Base-by-base conservation (phyloP, 2,113 vertebrate species). In the Charina bottae region DNA sequence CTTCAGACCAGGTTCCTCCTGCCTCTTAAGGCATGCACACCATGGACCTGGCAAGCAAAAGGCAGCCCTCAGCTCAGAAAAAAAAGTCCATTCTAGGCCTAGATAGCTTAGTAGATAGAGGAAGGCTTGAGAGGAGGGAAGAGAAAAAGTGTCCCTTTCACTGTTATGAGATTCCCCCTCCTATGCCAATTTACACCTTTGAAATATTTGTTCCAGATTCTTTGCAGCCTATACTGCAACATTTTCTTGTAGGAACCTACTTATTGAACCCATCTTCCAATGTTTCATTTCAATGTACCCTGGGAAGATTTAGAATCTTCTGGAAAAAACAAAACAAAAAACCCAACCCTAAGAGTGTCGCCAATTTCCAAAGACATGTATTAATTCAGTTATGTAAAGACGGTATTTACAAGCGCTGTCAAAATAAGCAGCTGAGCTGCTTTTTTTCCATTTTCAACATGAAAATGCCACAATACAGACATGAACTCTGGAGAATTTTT, bases 391-490 rank as follows among this genome's bases (percentile, higher is more conserved):
- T 90, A n/a, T 49, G 78, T 21, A 87, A 84, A 91, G 86, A 54
- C n/a, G 7, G 93, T 95, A 87, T 85, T 85, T 95, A 94, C 1
- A 93, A 83, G 90, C 83, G 88, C 89, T 91, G 83, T 92, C 87
- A 91, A 94, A 87, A 91, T 90, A 59, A n/a, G 13, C 56, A 93
- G 53, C 11, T 53, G n/a, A 68, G 85, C n/a, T 46, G 92, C 15
- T 92, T 49, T 54, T 93, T 78, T 56, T 72, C 58, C 26, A 55
- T 13, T 87, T 46, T 5, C 49, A 88, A 58, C 64, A 93, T 15
- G 89, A 87, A 95, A 91, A 58, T 93, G 94, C 58, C 92, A 91
- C 92, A 37, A 90, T 58, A 37, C 24, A 68, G 85, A 92, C 54
- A 26, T 83, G 83, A 21, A 13, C 94, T 96, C 92, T 91, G n/a